Percentiles rank a stretch among this genome's conserved stretches.
Conservation (phyloP, 2,888 invertebrate species). For the Mantis religiosa region DNA sequence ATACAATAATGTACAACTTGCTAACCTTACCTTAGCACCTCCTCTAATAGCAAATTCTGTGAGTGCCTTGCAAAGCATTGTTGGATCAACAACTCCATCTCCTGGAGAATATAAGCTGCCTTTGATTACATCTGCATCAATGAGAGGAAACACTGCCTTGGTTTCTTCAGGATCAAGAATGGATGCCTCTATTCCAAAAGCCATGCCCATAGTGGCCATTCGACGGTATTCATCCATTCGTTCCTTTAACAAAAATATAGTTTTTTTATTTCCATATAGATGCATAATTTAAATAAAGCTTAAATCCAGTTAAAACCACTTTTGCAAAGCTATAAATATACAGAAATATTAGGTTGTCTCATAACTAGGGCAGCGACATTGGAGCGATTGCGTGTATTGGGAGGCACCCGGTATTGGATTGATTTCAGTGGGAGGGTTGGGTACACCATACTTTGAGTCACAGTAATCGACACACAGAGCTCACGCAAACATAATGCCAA, state of each 20-base stretch:
- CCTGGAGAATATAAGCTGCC: constrained; percentile 75
- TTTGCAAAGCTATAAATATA: too few relatives aligned
- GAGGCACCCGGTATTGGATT: too few relatives aligned
- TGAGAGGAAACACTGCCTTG: constrained; percentile 68
- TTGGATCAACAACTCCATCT: constrained; percentile 82
- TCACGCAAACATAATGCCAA: too few relatives aligned
- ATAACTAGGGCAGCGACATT: too few relatives aligned
- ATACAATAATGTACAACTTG: background rate
- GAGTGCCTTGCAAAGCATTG: constrained; percentile 72
- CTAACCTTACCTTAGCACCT: constrained; percentile 62
- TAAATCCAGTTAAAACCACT: background rate
- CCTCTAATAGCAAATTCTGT: constrained; percentile 64
- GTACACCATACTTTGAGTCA: too few relatives aligned
- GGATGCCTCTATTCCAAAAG: constrained; percentile 71
- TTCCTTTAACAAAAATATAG: constrained; percentile 52
- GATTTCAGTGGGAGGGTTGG: too few relatives aligned
- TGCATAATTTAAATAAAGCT: too few relatives aligned
- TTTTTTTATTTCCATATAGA: too few relatives aligned
- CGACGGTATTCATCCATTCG: constrained; percentile 81
- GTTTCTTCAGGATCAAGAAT: constrained; percentile 70
- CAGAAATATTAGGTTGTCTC: too few relatives aligned
- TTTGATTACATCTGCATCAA: constrained; percentile 68
- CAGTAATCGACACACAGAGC: too few relatives aligned
- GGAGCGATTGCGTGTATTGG: too few relatives aligned
- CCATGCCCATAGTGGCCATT: constrained; percentile 73